Conservation (phyloP, 2,113 vertebrate genomes). For the Oenanthe oenanthe region DNA sequence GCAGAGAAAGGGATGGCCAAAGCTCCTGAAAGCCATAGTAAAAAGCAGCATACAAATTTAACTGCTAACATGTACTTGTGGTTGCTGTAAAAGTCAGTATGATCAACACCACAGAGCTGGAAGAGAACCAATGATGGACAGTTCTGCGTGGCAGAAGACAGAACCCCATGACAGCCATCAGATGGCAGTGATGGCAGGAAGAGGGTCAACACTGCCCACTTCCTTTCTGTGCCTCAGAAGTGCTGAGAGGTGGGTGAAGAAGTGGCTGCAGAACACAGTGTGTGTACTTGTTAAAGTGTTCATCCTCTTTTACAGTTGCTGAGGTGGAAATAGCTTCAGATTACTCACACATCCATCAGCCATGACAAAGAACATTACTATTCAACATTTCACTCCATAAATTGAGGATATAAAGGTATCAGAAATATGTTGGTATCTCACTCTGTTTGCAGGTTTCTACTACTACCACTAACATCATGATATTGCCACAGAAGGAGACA, state of each 20-base stretch:
- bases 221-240: not conserved
- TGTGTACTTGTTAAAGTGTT: not conserved
- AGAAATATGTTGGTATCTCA: not conserved
- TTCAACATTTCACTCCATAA: not conserved
- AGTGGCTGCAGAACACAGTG: not conserved
- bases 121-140: not conserved
- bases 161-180: not conserved
- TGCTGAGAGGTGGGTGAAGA: not conserved
- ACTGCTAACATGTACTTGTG: not conserved
- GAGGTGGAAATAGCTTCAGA: not conserved
- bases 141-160: not conserved
- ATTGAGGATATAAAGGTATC: not conserved
- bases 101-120: not conserved
- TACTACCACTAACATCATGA: not conserved
- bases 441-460: not conserved
- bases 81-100: not conserved
- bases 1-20: not conserved
- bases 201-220: not conserved
- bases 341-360: not conserved
- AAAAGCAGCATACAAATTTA: not conserved
- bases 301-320: not conserved
- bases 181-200: accelerated
- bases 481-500: not conserved
- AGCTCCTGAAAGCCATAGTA: not conserved
- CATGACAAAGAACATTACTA: not conserved